Conservation (phyloP, 2,888 invertebrate genomes). For the Melieria picta region DNA sequence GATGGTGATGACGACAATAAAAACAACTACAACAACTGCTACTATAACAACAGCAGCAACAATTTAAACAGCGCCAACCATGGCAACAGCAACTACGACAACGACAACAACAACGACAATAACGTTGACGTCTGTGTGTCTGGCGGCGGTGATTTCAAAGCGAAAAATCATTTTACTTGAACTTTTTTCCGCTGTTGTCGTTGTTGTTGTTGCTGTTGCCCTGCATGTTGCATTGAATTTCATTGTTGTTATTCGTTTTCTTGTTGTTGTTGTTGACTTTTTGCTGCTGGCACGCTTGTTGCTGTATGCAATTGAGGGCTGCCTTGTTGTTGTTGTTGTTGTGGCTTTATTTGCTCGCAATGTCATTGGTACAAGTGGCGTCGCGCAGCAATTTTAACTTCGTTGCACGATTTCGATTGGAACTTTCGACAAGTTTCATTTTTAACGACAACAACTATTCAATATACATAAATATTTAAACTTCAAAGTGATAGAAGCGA, state of each 20-base stretch:
- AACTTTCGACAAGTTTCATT: too few species aligned
- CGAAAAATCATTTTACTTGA: conserved; percentile 24
- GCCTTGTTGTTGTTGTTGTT: background rate
- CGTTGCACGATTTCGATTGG: too few species aligned
- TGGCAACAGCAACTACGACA: too few species aligned
- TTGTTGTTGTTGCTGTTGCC: background rate
- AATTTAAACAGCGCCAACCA: too few species aligned
- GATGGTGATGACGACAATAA: too few species aligned
- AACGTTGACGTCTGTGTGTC: conserved; percentile 16
- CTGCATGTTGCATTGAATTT: background rate
- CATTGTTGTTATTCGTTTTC: background rate
- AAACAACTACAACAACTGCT: too few species aligned
- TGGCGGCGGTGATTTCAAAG: conserved; percentile 27
- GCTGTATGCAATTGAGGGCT: background rate
- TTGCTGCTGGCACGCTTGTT: background rate
- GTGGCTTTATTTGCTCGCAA: background rate
- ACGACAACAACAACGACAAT: too few species aligned
- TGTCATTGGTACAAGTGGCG: conserved; percentile 11
- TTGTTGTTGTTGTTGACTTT: background rate
- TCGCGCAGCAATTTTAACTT: too few species aligned
- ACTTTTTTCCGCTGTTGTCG: background rate
- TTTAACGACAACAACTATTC: too few species aligned
- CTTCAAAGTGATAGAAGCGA: too few species aligned
- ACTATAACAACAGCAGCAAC: too few species aligned
- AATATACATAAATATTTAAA: too few species aligned